Base-by-base conservation (phyloP, 2,113 vertebrate genomes). In the Dascyllus trimaculatus region DNA sequence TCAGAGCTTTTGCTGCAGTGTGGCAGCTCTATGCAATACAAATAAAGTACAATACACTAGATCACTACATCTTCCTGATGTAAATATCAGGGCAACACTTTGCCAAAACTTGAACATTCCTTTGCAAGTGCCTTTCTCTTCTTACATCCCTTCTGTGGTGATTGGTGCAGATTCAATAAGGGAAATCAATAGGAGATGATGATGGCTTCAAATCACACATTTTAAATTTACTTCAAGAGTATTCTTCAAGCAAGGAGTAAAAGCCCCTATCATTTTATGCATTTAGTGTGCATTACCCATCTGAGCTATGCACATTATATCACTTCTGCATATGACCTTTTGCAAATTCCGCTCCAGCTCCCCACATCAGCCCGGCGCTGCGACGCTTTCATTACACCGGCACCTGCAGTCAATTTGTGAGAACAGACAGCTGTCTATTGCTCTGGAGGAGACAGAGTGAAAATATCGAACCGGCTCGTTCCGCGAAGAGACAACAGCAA, bases 381-480 rank as follows among this genome's bases (percentile, higher is more conserved):
- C 29, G 7, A 5, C 6, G 18, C 81, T 90, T 90, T 87, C 78
- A 92, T 89, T 80, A 85, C 84, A 85, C 80, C 82, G 87, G 74
- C 81, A 86, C 68, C 86, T 84, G 74, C 74, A 78, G 74, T 89
- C 84, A 86, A 85, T 91, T 88, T 90, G 82, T 54, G 78, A 69
- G 80, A 85, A 90, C 75, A 84, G 89, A 92, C 89, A 91, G 89
- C 91, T 91, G 91, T 88, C 87, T 89, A 90, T 90, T 90, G 84
- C 89, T 78, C 65, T 21, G 68, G 74, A 69, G 73, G 77, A 92
- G 89, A 90, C 84, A 4, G 90, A 89, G 77, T 80, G 88, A 88
- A 84, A 88, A 86, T 92, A 92, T 93, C 80, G 88, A 92, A 88
- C 88, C 18, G 3, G 57, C 70, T 81, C 75, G 53, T 84, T 88